Conservation (phyloP, 2,113 vertebrate genomes). For the Zapornia atra region DNA sequence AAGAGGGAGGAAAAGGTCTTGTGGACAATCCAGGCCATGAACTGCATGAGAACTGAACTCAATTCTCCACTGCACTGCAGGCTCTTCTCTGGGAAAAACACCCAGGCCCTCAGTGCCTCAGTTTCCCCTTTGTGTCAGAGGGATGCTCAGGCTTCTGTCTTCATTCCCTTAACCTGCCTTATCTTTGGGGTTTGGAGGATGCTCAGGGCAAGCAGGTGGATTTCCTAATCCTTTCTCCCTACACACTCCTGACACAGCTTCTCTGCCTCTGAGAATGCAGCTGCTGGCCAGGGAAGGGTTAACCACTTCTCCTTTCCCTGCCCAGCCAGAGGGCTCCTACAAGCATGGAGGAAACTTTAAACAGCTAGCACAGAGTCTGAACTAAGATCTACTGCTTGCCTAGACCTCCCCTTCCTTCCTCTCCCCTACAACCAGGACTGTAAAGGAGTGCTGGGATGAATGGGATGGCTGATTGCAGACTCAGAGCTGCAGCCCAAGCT, state of each 20-base stretch:
- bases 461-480: not conserved
- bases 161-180: not conserved
- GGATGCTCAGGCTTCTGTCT: not conserved
- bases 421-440: not conserved
- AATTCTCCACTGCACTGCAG: not conserved
- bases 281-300: not conserved
- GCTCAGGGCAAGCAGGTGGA: not conserved
- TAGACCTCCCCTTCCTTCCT: not conserved
- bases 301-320: not conserved
- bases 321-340: not conserved
- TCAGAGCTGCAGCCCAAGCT: not conserved
- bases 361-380: not conserved
- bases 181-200: not conserved
- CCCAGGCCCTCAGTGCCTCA: not conserved
- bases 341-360: not conserved
- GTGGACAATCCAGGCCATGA: not conserved
- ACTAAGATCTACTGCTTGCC: not conserved
- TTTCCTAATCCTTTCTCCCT: not conserved
- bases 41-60: fast-evolving
- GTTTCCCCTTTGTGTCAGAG: not conserved
- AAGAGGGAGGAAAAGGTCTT: not conserved
- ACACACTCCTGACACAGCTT: not conserved
- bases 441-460: not conserved
- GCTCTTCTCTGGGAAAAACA: not conserved
- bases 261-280: fast-evolving